Conservation (phyloP, 2,797 vertebrate species). For the Zenarchopterus dispar region DNA sequence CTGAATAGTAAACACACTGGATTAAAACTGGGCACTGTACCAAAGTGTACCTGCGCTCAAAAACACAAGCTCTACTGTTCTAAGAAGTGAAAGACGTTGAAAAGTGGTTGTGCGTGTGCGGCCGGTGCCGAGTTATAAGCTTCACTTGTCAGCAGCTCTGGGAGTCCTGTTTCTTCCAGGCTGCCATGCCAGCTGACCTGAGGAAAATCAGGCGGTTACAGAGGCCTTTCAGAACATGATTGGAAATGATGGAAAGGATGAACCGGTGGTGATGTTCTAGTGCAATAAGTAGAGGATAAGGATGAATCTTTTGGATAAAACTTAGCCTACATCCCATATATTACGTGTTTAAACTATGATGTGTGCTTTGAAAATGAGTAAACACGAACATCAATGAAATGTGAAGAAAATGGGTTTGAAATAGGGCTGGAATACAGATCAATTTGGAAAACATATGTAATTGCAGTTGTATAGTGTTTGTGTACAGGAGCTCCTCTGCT, state of each 20-base stretch:
- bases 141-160: slow-evolving; percentile 69
- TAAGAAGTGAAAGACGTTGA: slow-evolving; percentile 60
- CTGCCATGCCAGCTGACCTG: slow-evolving; percentile 67
- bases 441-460: too few species aligned
- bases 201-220: slow-evolving; percentile 76
- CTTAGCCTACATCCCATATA: too few species aligned
- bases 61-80: slow-evolving; percentile 74
- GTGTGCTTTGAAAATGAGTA: too few species aligned
- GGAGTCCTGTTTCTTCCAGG: slow-evolving; percentile 58
- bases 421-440: too few species aligned
- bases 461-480: too few species aligned
- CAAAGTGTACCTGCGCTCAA: slow-evolving; percentile 46
- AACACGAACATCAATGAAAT: background rate
- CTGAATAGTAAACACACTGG: slow-evolving; percentile 53
- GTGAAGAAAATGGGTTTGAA: background rate
- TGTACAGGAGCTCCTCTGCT: too few species aligned
- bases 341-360: too few species aligned
- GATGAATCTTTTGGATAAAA: too few species aligned
- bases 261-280: slow-evolving; percentile 20
- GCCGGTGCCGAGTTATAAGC: slow-evolving; percentile 63
- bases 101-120: slow-evolving; percentile 64
- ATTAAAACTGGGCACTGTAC: slow-evolving; percentile 41
- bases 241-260: slow-evolving; percentile 38
- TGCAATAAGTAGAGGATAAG: too few species aligned
- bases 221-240: slow-evolving; percentile 36